These are phyloP conservation scores for Enteromius trimaculatus DNA, from an alignment of 2,797 vertebrate genomes.

Conservation along the genomic window DNA sequence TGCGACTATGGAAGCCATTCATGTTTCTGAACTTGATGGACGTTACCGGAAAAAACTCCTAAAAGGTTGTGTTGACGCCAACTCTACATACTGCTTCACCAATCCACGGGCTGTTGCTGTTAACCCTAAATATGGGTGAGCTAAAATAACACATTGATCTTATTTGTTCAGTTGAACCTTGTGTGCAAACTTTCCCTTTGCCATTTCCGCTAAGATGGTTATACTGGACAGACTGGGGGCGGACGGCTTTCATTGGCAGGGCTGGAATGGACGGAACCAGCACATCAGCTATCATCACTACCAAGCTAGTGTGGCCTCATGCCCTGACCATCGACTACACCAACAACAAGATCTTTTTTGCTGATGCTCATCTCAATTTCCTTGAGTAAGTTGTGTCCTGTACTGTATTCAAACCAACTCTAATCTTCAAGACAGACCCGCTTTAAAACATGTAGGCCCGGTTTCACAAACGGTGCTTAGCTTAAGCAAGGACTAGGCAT, in stretches of 20 bases:
- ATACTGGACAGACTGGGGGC: constrained; percentile 96
- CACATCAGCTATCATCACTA: constrained; percentile 88
- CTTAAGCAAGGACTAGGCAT: too few species aligned
- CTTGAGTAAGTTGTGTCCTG: constrained; percentile 87
- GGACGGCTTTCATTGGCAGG: constrained; percentile 90
- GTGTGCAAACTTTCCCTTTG: background rate
- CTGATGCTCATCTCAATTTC: constrained; percentile 96
- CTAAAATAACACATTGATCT: background rate
- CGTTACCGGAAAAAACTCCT: constrained; percentile 74
- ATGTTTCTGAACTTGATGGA: constrained; percentile 79
- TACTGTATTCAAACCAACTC: background rate
- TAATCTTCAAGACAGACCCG: background rate
- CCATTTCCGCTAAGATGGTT: constrained; percentile 76
- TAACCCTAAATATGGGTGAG: constrained; percentile 78
- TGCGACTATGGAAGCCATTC: constrained; percentile 66
- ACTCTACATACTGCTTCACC: constrained; percentile 69
- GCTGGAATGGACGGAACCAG: constrained; percentile 93
- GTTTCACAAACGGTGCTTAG: too few species aligned
- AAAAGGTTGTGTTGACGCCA: constrained; percentile 67
- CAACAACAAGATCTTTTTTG: constrained; percentile 95
- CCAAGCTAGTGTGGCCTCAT: constrained; percentile 96
- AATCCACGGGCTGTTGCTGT: constrained; percentile 74
- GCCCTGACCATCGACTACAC: constrained; percentile 97
- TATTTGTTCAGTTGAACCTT: background rate
- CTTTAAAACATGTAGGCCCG: background rate